Evolutionary conservation across 2,888 invertebrate genomes (phyloP), one percentile per base, ranked within the genome.

Genomic region (Phasia obesa): DNA sequence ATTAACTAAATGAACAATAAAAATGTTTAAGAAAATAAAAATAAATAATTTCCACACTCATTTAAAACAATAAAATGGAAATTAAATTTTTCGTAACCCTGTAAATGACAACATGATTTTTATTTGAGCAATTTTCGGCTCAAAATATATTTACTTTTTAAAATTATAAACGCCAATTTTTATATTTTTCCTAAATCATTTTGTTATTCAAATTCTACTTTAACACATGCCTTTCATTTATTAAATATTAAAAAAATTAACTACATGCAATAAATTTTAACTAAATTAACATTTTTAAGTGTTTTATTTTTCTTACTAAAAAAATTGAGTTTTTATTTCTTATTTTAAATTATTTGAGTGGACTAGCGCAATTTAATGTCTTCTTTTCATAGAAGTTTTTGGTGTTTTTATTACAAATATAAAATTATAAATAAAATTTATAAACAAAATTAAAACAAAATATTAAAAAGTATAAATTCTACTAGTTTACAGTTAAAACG

Each of bases 191-290:
- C 3, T 11, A 13, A 27, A 35, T 44, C 21, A 21, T 2, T 57
- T 35, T 31, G 27, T 27, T 25, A 35, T 13, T 44, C 21, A 42
- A 53, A 23, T 57, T 23, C 55, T 74, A 47, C 23, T 44, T 47
- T 47, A 35, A 80, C 55, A 75, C 83, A 83, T 83, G 83, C 75
- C 69, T 69, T 64, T 65, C 2, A n/a, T 19, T 6, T 59, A 35
- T 53, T 6, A 59, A 47, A 76, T 17, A 42, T 19, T 67, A 55
- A 65, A 78, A 38, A 51, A 73, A 70, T 60, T 65, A 67, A 53
- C 53, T 65, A 79, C 83, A 79, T 83, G 75, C 79, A 78, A 53
- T 57, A 64, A 59, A 70, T 35, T 78, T 67, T 49, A 53, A 49
- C 19, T 60, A 55, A 67, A 77, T 60, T 35, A 64, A 62, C 17